Conservation (phyloP, 2,888 invertebrate species). For the Rhamnusium bicolor region DNA sequence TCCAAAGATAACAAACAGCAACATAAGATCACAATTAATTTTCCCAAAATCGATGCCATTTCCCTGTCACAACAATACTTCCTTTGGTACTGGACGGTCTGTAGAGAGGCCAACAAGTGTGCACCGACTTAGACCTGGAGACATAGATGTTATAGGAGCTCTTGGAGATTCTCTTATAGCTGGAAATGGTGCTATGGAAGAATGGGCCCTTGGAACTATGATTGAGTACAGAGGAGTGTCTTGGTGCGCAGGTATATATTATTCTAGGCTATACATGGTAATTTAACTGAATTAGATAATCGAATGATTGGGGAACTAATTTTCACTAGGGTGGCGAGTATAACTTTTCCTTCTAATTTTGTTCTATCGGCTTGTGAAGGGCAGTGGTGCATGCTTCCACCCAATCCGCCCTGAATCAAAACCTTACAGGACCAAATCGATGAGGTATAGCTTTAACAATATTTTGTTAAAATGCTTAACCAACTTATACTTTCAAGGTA, state of each 20-base stretch:
- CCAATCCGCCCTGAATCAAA: no score
- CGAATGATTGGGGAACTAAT: no score
- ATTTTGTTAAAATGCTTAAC: no score
- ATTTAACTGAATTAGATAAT: no score
- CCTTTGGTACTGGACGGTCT: conserved; percentile 64
- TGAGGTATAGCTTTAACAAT: no score
- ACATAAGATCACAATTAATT: conserved; percentile 73
- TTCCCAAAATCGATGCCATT: conserved; percentile 74
- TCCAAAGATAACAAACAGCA: conserved; percentile 67
- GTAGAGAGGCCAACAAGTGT: conserved; percentile 76
- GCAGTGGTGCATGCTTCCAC: no score
- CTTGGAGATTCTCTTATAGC: conserved; percentile 83
- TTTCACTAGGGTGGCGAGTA: no score
- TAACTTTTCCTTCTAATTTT: no score
- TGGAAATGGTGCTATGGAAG: conserved; percentile 82
- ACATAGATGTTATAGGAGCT: conserved; percentile 81
- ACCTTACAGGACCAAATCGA: no score
- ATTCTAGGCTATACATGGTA: no score
- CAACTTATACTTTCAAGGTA: no score
- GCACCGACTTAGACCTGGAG: conserved; percentile 79
- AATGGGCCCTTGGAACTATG: conserved; percentile 81
- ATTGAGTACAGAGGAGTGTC: conserved; percentile 84
- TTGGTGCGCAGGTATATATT: conserved; percentile 82
- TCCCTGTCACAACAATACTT: conserved; percentile 73
- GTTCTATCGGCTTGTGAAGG: no score